Evolutionary conservation across 2,888 invertebrate genomes (phyloP).

Genomic region (Acanthosepion esculentum): DNA sequence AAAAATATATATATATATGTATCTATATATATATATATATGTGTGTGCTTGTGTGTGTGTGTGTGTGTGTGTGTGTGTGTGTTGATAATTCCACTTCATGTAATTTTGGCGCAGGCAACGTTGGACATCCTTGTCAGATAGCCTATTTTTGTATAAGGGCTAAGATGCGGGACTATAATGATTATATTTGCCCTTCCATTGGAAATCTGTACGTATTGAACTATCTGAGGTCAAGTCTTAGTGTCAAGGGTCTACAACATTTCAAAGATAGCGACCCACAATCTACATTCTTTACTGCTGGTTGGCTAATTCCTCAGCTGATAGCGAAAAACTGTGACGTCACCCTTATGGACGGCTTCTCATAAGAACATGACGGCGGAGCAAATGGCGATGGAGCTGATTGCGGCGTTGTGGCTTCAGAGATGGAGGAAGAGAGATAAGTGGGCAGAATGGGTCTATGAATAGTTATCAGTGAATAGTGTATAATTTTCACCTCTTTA

Average conservation of each 20-base stretch:
- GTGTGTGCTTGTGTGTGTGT: too few relatives aligned
- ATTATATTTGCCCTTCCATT: neutral
- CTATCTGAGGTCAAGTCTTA: neutral
- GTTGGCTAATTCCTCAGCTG: neutral
- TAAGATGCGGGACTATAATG: neutral
- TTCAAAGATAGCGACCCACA: conserved; percentile 5
- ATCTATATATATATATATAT: too few relatives aligned
- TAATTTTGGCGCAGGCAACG: neutral
- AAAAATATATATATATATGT: too few relatives aligned
- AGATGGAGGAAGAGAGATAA: neutral
- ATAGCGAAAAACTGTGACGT: neutral
- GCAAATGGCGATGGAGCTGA: neutral
- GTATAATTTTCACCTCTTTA: too few relatives aligned
- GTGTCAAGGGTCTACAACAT: neutral
- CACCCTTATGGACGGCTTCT: neutral
- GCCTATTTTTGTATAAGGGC: neutral
- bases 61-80: too few relatives aligned
- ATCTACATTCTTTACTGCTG: neutral
- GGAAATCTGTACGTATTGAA: conserved; percentile 33
- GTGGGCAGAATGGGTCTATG: neutral
- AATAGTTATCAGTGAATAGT: too few relatives aligned
- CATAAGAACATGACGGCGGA: neutral
- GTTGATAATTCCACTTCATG: neutral
- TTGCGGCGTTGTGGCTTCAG: neutral
- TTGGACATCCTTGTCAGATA: neutral